These are phyloP conservation scores for Microplitis manilae DNA, from an alignment of 2,888 invertebrate species.

Conservation along the genomic window DNA sequence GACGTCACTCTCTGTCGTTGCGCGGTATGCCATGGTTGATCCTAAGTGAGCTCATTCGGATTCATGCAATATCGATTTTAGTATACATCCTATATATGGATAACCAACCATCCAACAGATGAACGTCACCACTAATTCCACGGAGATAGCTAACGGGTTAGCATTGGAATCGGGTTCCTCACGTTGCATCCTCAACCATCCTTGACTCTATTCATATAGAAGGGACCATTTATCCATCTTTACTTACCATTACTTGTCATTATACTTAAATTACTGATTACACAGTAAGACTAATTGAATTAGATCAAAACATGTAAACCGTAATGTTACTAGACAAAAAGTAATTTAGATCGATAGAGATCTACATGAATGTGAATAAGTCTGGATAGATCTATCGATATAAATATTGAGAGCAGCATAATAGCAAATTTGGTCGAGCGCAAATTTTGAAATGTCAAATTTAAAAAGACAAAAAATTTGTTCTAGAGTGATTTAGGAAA, in stretches of 20 bases:
- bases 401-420: too few species aligned
- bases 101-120: slow-evolving; percentile 26
- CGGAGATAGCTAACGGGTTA: slow-evolving; percentile 24
- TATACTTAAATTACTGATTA: neutral
- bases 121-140: slow-evolving; percentile 42
- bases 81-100: slow-evolving; percentile 23
- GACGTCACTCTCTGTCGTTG: slow-evolving; percentile 21
- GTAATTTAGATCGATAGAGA: too few species aligned
- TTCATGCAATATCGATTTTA: slow-evolving; percentile 34
- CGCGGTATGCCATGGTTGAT: slow-evolving; percentile 2
- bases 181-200: slow-evolving; percentile 7
- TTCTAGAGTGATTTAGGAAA: too few species aligned
- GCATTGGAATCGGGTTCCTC: slow-evolving; percentile 13
- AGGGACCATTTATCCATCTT: neutral
- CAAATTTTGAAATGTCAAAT: too few species aligned
- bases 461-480: too few species aligned
- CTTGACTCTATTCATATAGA: slow-evolving; percentile 20
- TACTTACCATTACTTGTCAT: neutral
- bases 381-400: too few species aligned
- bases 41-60: slow-evolving; percentile 37
- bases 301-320: neutral
- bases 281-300: slow-evolving; percentile 26
- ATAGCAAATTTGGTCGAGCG: too few species aligned
- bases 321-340: too few species aligned
- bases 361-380: too few species aligned